Evolutionary conservation across 2,888 invertebrate genomes (phyloP).

Genomic region (Uropetala carovei): DNA sequence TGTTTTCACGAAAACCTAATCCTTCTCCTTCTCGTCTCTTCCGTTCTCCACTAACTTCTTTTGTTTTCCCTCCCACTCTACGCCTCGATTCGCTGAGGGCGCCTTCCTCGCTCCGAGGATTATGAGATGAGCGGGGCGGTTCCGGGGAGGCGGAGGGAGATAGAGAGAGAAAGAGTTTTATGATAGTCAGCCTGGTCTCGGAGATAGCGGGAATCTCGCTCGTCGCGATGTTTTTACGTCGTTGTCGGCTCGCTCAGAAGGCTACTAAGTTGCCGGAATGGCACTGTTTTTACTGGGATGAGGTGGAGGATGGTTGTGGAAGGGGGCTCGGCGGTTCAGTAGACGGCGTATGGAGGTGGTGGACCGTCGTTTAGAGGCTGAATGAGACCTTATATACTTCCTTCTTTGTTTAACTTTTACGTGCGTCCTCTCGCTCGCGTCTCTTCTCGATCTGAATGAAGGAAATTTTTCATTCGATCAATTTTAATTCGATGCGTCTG

Average conservation of each 20-base stretch:
- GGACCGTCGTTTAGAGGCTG: neutral
- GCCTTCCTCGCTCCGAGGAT: neutral
- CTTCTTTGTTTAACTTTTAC: too few species aligned
- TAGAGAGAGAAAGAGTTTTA: slow-evolving; percentile 19
- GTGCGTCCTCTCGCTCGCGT: neutral
- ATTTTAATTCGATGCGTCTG: too few species aligned
- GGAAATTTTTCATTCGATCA: too few species aligned
- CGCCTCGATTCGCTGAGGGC: neutral
- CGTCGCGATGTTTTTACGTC: slow-evolving; percentile 41
- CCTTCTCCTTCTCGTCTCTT: neutral
- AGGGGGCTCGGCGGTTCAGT: too few species aligned
- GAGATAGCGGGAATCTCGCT: slow-evolving; percentile 41
- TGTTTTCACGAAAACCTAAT: too few species aligned
- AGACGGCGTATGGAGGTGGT: too few species aligned
- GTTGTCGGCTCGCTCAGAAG: slow-evolving; percentile 31
- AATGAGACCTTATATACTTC: too few species aligned
- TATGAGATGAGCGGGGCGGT: slow-evolving; percentile 11
- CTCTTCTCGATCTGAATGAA: neutral
- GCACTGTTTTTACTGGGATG: neutral
- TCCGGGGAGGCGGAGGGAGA: neutral
- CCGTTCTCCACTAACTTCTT: too few species aligned
- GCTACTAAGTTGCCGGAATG: slow-evolving; percentile 36
- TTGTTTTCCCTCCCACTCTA: too few species aligned
- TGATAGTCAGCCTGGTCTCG: slow-evolving; percentile 26
- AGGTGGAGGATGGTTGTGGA: too few species aligned